phyloP scores from a whole-genome alignment of 1,140 invertebrate genomes.

The honey bee (Apis mellifera) region Amel_HAv3.1 CM009931.2:8894501-8895000 shows the following conservation, averaged over 20 bases:
- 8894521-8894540: too few relatives aligned
- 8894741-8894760: conserved; percentile 36
- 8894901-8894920: conserved; percentile 69
- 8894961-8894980: conserved; percentile 62
- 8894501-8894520: too few relatives aligned
- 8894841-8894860: background rate
- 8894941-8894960: conserved; percentile 45
- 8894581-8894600: too few relatives aligned
- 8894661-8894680: conserved; percentile 7
- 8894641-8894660: conserved; percentile 34
- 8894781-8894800: background rate
- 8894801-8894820: conserved; percentile 16
- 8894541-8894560: too few relatives aligned
- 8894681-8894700: conserved; percentile 41
- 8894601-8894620: too few relatives aligned
- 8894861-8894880: background rate
- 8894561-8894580: too few relatives aligned
- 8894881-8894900: conserved; percentile 48
- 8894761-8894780: conserved; percentile 16
- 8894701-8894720: conserved; percentile 37
- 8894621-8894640: background rate
- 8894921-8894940: conserved; percentile 71
- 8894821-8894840: background rate
- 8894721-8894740: conserved; percentile 59
- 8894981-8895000: conserved; percentile 34